These are phyloP conservation scores for Clarias fuscus DNA, from an alignment of 2,797 vertebrate species.

Conservation along the genomic window DNA sequence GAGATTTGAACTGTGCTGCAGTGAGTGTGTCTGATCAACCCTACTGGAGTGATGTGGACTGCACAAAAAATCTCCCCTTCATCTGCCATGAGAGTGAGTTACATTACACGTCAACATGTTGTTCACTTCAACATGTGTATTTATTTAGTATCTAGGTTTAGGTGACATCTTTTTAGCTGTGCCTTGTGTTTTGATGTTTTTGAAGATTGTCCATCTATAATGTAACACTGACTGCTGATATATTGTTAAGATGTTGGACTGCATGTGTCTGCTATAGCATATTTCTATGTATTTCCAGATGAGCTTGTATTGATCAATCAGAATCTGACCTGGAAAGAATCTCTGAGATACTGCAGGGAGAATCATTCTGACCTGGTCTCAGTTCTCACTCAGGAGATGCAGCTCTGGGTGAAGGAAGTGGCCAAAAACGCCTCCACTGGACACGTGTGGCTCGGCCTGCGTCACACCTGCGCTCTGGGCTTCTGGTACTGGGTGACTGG, in stretches of 20 bases:
- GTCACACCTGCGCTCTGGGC: neutral
- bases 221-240: no score
- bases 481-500: slow-evolving; percentile 25
- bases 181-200: no score
- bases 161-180: no score
- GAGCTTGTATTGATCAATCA: neutral
- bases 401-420: neutral
- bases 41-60: neutral
- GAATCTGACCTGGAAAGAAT: no score
- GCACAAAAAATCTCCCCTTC: neutral
- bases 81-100: slow-evolving; percentile 36
- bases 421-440: no score
- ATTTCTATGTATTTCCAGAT: no score
- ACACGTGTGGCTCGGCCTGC: slow-evolving; percentile 2
- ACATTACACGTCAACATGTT: neutral
- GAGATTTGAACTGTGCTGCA: neutral
- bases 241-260: no score
- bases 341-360: no score
- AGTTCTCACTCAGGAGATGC: slow-evolving; percentile 25
- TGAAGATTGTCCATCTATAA: no score
- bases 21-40: accelerated
- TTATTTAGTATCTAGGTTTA: no score
- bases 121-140: no score
- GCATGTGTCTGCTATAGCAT: no score
- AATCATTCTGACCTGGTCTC: slow-evolving; percentile 2